phyloP scores from a whole-genome alignment of 2,888 invertebrate species.

The Philhelius pedissequus region DNA sequence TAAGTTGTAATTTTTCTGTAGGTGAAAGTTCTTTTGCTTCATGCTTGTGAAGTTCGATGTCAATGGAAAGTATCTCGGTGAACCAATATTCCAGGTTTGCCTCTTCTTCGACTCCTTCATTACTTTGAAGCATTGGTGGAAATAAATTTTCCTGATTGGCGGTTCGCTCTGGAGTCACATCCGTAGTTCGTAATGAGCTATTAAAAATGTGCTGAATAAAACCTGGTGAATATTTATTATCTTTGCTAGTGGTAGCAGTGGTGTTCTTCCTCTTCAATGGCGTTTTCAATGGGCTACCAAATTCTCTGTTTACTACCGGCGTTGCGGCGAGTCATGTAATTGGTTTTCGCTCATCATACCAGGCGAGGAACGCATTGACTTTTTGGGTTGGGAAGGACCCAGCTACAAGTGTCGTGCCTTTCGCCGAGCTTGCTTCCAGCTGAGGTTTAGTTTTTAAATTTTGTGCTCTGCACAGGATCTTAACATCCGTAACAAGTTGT shows the following conservation, averaged over 20 bases:
- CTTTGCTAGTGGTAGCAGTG: neutral
- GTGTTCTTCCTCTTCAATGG: neutral
- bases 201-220: neutral
- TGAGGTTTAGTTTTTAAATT: neutral
- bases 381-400: neutral
- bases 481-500: neutral
- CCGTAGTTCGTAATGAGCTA: neutral
- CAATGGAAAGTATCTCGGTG: neutral
- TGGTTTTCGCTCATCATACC: neutral
- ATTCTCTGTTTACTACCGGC: neutral
- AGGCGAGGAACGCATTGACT: neutral
- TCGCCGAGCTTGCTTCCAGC: neutral
- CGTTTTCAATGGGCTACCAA: neutral
- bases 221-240: neutral
- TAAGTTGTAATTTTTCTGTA: constrained; percentile 17
- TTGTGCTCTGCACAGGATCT: too few species aligned
- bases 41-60: neutral
- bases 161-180: neutral
- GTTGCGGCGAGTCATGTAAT: neutral
- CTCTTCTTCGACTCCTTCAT: neutral
- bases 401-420: neutral
- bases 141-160: neutral
- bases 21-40: neutral
- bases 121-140: neutral
- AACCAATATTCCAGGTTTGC: neutral